Evolutionary conservation across 2,113 vertebrate genomes (phyloP).

Genomic region (Chloropsis cyanopogon): DNA sequence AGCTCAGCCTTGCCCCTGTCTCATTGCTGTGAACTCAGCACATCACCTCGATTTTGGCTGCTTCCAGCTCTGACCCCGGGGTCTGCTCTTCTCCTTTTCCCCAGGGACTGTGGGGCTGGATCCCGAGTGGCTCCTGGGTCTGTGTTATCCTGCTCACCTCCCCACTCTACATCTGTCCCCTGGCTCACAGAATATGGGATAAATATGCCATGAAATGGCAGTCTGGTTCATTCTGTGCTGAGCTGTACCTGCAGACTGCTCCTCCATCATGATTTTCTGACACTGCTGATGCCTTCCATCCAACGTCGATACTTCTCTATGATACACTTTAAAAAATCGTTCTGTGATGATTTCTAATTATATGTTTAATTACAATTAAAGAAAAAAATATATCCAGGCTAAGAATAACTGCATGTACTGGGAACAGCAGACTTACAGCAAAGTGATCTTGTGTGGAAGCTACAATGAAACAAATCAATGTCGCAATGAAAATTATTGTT

Average conservation of each 20-base stretch:
- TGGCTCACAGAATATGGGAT: fast-evolving
- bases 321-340: neutral
- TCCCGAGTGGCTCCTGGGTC: neutral
- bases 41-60: neutral
- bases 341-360: neutral
- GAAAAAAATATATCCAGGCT: neutral
- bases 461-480: neutral
- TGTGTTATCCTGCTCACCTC: neutral
- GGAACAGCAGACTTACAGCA: neutral
- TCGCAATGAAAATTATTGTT: neutral
- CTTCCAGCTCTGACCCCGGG: neutral
- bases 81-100: neutral
- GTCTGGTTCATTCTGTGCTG: neutral
- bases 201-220: neutral
- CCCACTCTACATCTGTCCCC: fast-evolving
- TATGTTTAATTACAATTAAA: neutral
- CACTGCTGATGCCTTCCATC: neutral
- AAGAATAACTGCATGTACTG: neutral
- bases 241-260: neutral
- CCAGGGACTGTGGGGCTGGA: neutral
- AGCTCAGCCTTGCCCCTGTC: too few species aligned
- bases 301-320: neutral
- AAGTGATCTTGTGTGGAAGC: neutral
- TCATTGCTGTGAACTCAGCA: fast-evolving
- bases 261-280: neutral